These are phyloP conservation scores for Poeciliopsis turneri DNA, from an alignment of 2,797 vertebrate species.

Conservation along the genomic window DNA sequence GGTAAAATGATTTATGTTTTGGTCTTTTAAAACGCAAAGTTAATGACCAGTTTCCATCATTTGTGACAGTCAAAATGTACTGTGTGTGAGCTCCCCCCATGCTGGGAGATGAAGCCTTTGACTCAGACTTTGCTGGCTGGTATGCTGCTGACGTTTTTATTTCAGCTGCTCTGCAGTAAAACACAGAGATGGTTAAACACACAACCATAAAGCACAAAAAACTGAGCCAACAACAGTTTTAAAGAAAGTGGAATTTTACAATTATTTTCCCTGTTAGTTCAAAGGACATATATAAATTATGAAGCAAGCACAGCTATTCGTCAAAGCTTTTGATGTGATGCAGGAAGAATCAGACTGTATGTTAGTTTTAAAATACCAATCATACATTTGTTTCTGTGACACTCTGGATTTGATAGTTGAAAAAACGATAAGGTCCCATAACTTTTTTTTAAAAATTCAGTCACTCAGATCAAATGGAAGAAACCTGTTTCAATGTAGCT, in stretches of 20 bases:
- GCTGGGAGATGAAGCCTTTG: slow-evolving; percentile 29
- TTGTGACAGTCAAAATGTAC: slow-evolving; percentile 28
- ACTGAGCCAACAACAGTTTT: not conserved
- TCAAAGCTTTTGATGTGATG: not conserved
- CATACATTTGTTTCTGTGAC: not conserved
- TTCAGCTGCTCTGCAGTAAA: slow-evolving; percentile 1
- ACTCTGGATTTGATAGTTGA: not conserved
- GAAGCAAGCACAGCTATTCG: not conserved
- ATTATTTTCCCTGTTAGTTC: not conserved
- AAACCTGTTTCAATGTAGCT: not conserved
- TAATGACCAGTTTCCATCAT: slow-evolving; percentile 61
- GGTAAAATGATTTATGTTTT: slow-evolving; percentile 43
- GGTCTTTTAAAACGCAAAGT: slow-evolving; percentile 24
- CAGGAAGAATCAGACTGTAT: not conserved
- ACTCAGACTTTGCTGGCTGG: slow-evolving; percentile 8
- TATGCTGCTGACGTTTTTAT: not conserved
- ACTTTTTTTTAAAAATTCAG: not conserved
- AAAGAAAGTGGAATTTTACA: not conserved
- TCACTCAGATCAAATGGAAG: not conserved
- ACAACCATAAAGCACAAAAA: not conserved
- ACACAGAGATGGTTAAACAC: slow-evolving; percentile 37
- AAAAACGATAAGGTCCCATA: not conserved
- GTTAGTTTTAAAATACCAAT: not conserved
- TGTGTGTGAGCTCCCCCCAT: slow-evolving; percentile 1
- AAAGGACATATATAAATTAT: not conserved